Percentiles rank a stretch among this genome's conserved stretches.
phyloP scores from a whole-genome alignment of 2,888 invertebrate genomes.

The Isoperla grammatica region DNA sequence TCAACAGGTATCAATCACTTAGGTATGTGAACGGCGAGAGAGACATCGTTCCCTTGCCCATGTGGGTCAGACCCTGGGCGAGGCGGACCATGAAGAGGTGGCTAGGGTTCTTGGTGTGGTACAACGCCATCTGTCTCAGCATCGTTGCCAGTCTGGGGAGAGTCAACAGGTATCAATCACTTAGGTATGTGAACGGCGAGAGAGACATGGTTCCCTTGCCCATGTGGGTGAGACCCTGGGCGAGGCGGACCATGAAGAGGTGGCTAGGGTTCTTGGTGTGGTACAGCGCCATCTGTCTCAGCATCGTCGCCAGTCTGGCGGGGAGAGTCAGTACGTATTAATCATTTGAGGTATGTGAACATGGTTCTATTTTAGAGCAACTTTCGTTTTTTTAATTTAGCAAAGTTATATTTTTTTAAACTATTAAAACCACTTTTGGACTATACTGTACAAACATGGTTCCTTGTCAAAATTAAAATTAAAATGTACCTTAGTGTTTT shows the following conservation, averaged over 20 bases:
- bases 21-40: conserved; percentile 94
- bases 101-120: conserved; percentile 96
- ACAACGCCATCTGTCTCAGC: conserved; percentile 94
- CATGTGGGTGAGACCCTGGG: conserved; percentile 94
- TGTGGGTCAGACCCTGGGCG: conserved; percentile 94
- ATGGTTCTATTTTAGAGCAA: too few relatives aligned
- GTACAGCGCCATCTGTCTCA: conserved; percentile 94
- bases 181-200: conserved; percentile 93
- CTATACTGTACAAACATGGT: conserved; percentile 14
- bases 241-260: conserved; percentile 95
- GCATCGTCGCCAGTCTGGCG: conserved; percentile 88
- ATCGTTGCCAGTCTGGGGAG: conserved; percentile 93
- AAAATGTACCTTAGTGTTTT: too few relatives aligned
- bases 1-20: too few relatives aligned
- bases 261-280: conserved; percentile 98
- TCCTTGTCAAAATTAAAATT: too few relatives aligned
- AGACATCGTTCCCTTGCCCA: conserved; percentile 97
- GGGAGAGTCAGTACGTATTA: background rate
- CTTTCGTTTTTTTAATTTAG: too few relatives aligned
- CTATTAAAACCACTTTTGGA: too few relatives aligned
- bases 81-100: conserved; percentile 97
- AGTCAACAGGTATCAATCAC: too few relatives aligned
- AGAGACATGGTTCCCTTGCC: conserved; percentile 98
- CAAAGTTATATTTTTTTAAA: too few relatives aligned
- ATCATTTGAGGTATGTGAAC: conserved; percentile 93